Evolutionary conservation across 2,888 invertebrate species (phyloP), one percentile per base, ranked within the genome.

Genomic region (Tachina grossa): DNA sequence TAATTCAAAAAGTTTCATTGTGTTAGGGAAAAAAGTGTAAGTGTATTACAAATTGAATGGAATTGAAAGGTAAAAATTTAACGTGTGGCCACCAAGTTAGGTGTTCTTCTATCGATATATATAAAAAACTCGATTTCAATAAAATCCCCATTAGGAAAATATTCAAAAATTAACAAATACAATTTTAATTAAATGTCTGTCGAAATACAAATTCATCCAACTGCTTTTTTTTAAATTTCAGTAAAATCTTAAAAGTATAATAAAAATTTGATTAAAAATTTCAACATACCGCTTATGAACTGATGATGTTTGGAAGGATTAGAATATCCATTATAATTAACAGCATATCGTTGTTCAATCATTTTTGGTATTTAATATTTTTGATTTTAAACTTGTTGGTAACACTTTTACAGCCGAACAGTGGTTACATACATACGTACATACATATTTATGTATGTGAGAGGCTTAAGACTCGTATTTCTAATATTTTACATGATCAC

Each of bases 211-310:
- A 31, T 31, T 31, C 41, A 13, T 55, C 9, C 79, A 80, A 65
- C 74, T 77, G 77, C 77, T 74, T 79, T 51, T 66, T 49, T 55
- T 22, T 6, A 31, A 59, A 76, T 68, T 69, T 76, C 75, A 55
- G 53, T 68, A 45, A 77, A 81, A 75, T 59, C 57, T 65, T 59
- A 49, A 57, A 49, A 43, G 14, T 41, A 63, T 49, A 63, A 72
- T 39, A 72, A 61, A 14, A 57, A 66, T 39, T 13, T 31, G n/a
- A n/a, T 55, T 3, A 39, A 68, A 39, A 49, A 81, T 55, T 22
- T 61, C 22, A 71, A 78, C 83, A 68, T 78, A 83, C 77, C 78
- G 49, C 71, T 71, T 59, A 53, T 66, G 39, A 63, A 45, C 10
- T 55, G 65, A 39, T 57, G 51, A 39, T 57, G 51, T 53, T 51